phyloP scores from a whole-genome alignment of 1,140 invertebrate species.

The Neomicropteryx cornuta region DNA sequence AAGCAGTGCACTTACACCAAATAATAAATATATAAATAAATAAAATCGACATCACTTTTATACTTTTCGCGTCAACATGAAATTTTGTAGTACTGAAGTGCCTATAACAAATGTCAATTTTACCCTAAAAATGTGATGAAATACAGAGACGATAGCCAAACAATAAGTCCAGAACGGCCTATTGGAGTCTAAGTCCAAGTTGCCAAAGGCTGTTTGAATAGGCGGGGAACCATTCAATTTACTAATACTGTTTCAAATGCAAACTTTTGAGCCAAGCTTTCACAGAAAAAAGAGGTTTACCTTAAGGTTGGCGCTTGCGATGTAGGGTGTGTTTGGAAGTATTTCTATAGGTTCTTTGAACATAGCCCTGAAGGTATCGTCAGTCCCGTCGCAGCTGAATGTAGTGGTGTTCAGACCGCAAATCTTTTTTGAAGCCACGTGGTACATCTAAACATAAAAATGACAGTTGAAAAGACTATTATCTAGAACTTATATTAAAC shows the following conservation, averaged over 20 bases:
- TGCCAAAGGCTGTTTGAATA: not conserved
- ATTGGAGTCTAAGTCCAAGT: too few relatives aligned
- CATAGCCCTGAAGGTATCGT: conserved; percentile 75
- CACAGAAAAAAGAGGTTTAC: conserved; percentile 45
- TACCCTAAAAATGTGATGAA: too few relatives aligned
- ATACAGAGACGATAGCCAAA: too few relatives aligned
- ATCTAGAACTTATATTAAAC: not conserved
- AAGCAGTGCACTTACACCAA: too few relatives aligned
- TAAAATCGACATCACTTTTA: too few relatives aligned
- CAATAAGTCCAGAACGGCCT: too few relatives aligned
- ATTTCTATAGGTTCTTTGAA: conserved; percentile 86
- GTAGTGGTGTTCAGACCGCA: conserved; percentile 66
- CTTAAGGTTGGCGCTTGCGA: conserved; percentile 71
- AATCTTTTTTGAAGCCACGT: conserved; percentile 63
- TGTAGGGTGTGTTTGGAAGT: conserved; percentile 68
- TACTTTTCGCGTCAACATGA: too few relatives aligned
- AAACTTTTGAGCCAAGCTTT: conserved; percentile 24
- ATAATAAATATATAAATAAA: too few relatives aligned
- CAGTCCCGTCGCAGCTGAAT: conserved; percentile 73
- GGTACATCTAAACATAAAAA: conserved; percentile 45
- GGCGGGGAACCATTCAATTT: not conserved
- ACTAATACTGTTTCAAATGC: conserved; percentile 22
- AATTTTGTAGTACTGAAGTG: too few relatives aligned
- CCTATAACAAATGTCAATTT: too few relatives aligned
- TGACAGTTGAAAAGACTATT: too few relatives aligned